Base-by-base conservation (phyloP, 1,140 invertebrate species). In the Drosophila elegans region DNA sequence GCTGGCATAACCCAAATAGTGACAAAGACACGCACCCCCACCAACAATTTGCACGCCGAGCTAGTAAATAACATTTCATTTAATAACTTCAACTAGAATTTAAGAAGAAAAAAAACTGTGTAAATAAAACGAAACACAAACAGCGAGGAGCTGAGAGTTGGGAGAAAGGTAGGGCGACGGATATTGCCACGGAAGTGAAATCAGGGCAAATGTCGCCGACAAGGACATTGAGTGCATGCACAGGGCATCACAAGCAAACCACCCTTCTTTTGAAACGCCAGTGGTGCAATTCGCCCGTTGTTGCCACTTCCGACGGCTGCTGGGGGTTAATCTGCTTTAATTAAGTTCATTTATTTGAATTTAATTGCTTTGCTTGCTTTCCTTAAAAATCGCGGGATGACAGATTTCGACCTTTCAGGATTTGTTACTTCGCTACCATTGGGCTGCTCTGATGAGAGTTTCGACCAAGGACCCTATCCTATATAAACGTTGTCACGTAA, bases 271-370 rank as follows among this genome's bases (percentile, higher is more conserved):
- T 10, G 62, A 32, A 32, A 29, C 55, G 21, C 52, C 44, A 16
- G 25, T 25, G 13, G 41, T 60, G 41, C 55, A 52, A 36, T n/a
- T 39, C n/a, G 55, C 25, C 61, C 48, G 60, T 44, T 54, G 55
- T 73, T 53, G 74, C 25, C 55, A 55, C 27, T 62, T 60, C 62
- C 64, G 32, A 21, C 57, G 61, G 76, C 72, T 74, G 69, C 69
- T 78, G 61, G 59, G 66, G 80, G 83, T 88, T 88, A 88, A 88
- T 88, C 83, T 88, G 83, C 79, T 80, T 88, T 76, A 88, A 88
- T 88, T 88, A 88, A 80, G 76, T 77, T 71, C 67, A 76, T 88
- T 88, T 88, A 88, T 88, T 83, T 88, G 75, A 88, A 88, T 88
- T 88, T 88, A 88, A 88, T 88, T 88, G 83, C 83, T 79, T 88